phyloP scores from a whole-genome alignment of 2,113 vertebrate genomes.

The Asarcornis scutulata region DNA sequence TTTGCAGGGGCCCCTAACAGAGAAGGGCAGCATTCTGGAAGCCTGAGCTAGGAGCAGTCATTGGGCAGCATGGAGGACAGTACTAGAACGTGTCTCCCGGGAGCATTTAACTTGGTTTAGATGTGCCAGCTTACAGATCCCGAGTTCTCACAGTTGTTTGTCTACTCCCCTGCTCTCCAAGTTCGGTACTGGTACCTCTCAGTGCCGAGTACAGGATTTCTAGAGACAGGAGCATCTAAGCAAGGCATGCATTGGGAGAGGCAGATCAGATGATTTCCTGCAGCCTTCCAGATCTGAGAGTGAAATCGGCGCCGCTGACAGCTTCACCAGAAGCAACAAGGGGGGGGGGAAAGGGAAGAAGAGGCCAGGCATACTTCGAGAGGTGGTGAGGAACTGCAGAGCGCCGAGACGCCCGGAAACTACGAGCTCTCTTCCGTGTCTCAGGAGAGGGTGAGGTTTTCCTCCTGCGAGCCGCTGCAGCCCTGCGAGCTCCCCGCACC shows the following conservation, averaged over 20 bases:
- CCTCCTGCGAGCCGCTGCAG: background rate
- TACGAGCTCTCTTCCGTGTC: rapidly evolving
- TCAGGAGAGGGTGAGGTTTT: rapidly evolving
- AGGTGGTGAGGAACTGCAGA: rapidly evolving
- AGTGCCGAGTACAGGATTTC: background rate
- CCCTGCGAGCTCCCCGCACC: background rate
- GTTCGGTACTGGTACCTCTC: no score
- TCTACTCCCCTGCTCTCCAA: background rate
- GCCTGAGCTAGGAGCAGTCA: background rate
- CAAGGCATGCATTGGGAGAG: background rate
- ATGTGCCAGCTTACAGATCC: background rate
- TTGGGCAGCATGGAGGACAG: rapidly evolving
- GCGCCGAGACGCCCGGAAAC: rapidly evolving
- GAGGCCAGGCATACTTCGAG: no score
- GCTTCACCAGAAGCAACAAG: background rate
- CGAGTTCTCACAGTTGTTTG: background rate
- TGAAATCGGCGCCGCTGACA: background rate
- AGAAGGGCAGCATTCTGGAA: background rate
- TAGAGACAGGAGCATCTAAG: background rate
- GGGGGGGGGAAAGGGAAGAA: rapidly evolving
- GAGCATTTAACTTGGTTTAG: background rate
- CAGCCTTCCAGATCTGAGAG: background rate
- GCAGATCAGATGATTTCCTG: background rate
- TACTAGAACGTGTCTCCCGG: background rate
- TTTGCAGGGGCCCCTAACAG: background rate